Evolutionary conservation across 2,113 vertebrate species (phyloP).

Genomic region (Parus major): DNA sequence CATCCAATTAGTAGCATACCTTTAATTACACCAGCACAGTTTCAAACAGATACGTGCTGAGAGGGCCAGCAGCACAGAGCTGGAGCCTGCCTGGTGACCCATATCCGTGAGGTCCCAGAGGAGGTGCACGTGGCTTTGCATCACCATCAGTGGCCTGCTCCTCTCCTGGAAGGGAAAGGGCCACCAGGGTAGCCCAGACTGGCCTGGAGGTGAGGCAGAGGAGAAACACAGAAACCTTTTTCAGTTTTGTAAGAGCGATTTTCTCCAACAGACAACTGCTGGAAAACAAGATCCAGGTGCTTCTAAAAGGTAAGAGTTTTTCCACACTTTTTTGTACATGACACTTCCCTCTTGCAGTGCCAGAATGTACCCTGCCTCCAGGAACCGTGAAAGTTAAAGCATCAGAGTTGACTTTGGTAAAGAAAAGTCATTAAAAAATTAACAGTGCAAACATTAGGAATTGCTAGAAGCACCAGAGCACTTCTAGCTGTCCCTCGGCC

Average conservation of each 20-base stretch:
- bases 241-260: neutral
- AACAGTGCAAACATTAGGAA: neutral
- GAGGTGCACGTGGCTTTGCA: accelerated
- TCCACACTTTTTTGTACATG: neutral
- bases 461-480: neutral
- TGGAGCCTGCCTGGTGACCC: neutral
- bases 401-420: neutral
- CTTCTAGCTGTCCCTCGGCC: neutral
- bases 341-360: neutral
- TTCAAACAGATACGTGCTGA: neutral
- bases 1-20: neutral
- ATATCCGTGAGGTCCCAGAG: neutral
- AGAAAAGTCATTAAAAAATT: neutral
- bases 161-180: neutral
- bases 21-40: constrained; percentile 10
- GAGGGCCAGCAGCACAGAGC: neutral
- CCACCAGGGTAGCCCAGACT: neutral
- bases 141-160: neutral
- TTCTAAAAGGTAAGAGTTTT: neutral
- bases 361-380: neutral
- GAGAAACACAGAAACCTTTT: neutral
- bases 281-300: neutral
- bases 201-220: neutral
- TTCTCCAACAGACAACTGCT: neutral
- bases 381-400: neutral